A percentile compares a stretch with the other conserved stretches of the same genome.
These are phyloP conservation scores for Machimus rusticus DNA, from an alignment of 2,888 invertebrate species.

Conservation along the genomic window DNA sequence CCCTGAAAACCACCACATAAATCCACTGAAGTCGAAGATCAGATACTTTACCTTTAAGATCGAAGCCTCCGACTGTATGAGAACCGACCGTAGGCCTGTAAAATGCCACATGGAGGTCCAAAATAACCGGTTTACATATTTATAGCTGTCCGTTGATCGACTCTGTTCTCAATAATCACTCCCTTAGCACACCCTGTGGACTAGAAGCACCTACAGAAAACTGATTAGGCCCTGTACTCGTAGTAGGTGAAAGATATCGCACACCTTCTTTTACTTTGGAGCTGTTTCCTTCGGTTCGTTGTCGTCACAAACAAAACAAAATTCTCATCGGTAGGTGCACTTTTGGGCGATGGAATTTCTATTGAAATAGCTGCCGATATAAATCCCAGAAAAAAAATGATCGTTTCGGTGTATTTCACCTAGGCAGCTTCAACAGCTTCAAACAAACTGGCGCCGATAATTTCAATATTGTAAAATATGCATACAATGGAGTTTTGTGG, in stretches of 20 bases:
- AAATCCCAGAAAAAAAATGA: neutral
- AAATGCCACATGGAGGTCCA: slow-evolving; percentile 33
- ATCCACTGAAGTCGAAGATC: neutral
- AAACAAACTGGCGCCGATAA: neutral
- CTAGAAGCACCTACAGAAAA: neutral
- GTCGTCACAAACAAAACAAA: neutral
- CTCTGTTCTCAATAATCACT: slow-evolving; percentile 28
- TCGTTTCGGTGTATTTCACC: slow-evolving; percentile 16
- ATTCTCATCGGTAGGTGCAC: neutral
- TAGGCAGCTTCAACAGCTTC: neutral
- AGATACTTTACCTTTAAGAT: neutral
- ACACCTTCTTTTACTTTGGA: neutral
- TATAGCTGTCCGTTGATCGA: slow-evolving; percentile 32
- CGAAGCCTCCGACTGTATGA: neutral
- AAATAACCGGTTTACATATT: slow-evolving; percentile 44
- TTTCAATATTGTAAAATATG: slow-evolving; percentile 12
- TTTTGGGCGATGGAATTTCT: slow-evolving; percentile 29
- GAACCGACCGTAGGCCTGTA: neutral
- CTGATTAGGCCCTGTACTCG: neutral
- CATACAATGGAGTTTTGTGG: slow-evolving; percentile 14
- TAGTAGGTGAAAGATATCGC: slow-evolving; percentile 37
- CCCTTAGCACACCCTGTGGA: slow-evolving; percentile 7
- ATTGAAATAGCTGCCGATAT: slow-evolving; percentile 16
- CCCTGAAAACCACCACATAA: neutral
- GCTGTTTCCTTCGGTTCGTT: neutral